Base-by-base conservation (phyloP, 2,888 invertebrate genomes). In the Leptopilina syphax region DNA sequence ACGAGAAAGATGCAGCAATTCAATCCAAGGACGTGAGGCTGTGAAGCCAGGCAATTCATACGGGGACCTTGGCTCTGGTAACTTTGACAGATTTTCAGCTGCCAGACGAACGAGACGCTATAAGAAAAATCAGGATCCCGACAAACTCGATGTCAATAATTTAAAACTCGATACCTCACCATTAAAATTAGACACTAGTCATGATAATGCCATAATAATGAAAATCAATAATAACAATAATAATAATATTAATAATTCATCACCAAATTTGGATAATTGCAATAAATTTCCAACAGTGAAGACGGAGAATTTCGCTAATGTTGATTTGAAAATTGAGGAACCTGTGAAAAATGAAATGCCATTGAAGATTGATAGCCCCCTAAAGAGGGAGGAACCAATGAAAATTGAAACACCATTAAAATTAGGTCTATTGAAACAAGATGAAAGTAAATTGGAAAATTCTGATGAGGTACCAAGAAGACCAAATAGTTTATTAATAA, bases 11-110 rank as follows among this genome's bases (percentile, higher is more conserved):
- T 91, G 90, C 82, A 90, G 83, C 78, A 88, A 87, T 77, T 90
- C 89, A 8, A 78, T 86, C n/a, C 90, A 90, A 77, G 82, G 81
- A 77, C 79, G 89, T 5, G 90, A 91, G 65, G 80, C 81, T 3
- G 88, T 86, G 41, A 81, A 76, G 41, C 73, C 83, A 34, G 83
- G 81, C n/a, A 90, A 88, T 79, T 79, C 88, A 0, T 87, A 82
- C 77, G 81, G 84, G 13, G 91, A 91, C 80, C 87, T 91, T 12
- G 91, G 91, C 68, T 76, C 78, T 89, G 96, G 96, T 2, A 96
- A 96, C 86, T 98, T 98, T 84, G 97, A 98, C 89, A 93, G 98
- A 85, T 96, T 96, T 88, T 96, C 97, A 0, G 95, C 96, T 4
- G 95, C 96, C 0, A 93, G 98, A 85, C 93, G 97, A 85, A 98